Percentiles rank a stretch among this genome's conserved stretches.
Conservation (phyloP, 2,113 vertebrate genomes). For the Pseudopodoces humilis region DNA sequence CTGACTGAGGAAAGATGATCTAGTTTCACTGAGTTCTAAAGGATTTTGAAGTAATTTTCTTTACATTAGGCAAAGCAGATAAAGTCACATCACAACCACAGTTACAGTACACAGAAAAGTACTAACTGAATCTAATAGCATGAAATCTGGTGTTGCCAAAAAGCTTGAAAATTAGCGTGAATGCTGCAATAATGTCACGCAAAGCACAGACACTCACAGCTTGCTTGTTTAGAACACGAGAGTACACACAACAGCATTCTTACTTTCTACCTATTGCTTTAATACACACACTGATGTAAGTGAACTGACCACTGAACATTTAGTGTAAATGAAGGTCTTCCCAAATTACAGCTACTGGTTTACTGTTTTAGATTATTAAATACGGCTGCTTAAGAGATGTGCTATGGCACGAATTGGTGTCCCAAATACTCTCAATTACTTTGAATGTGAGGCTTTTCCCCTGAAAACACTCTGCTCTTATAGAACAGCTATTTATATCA, state of each 20-base stretch:
- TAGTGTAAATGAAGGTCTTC: neutral
- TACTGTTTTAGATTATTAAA: neutral
- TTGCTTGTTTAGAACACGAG: neutral
- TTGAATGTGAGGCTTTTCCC: neutral
- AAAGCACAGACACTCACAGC: neutral
- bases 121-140: neutral
- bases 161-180: neutral
- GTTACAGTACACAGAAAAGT: conserved; percentile 1
- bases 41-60: neutral
- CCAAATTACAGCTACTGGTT: neutral
- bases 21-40: neutral
- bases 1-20: neutral
- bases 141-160: neutral
- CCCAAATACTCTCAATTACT: neutral
- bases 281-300: neutral
- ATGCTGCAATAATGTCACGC: neutral
- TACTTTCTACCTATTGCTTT: neutral
- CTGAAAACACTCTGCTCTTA: neutral
- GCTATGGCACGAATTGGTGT: neutral
- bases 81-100: conserved; percentile 7
- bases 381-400: neutral
- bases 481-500: neutral
- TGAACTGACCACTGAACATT: neutral
- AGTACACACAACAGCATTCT: neutral
- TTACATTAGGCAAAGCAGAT: neutral